These are phyloP conservation scores for Diorhabda carinulata DNA, from an alignment of 1,140 invertebrate genomes.

Conservation along the genomic window DNA sequence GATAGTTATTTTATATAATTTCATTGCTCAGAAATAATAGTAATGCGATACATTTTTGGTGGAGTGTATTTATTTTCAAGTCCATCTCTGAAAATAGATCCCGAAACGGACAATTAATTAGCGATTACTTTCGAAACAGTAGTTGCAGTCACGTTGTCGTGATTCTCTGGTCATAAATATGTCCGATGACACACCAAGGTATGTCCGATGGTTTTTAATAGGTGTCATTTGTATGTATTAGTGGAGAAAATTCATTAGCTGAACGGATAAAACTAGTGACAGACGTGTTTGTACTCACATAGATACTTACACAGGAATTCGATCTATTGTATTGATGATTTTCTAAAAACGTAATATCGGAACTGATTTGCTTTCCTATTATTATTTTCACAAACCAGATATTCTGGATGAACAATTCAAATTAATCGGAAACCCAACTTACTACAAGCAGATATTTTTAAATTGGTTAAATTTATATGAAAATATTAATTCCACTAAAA, in stretches of 20 bases:
- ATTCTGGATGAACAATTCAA: too few species aligned
- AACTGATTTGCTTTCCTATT: too few species aligned
- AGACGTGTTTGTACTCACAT: neutral
- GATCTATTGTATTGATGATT: neutral
- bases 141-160: slow-evolving; percentile 1
- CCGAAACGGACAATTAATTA: neutral
- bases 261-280: neutral
- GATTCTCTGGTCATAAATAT: slow-evolving; percentile 1
- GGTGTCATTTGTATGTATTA: slow-evolving; percentile 2
- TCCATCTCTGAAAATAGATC: neutral
- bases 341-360: too few species aligned
- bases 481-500: too few species aligned
- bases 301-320: neutral
- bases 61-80: neutral
- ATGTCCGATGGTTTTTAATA: neutral
- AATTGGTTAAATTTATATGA: too few species aligned
- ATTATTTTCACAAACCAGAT: too few species aligned
- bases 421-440: too few species aligned
- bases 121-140: neutral
- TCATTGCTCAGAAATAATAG: too few species aligned
- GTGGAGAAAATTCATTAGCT: neutral
- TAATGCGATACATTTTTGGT: too few species aligned
- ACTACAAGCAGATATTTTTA: too few species aligned
- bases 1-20: too few species aligned
- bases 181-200: slow-evolving; percentile 1